A percentile compares a stretch with the other conserved stretches of the same genome.
Conservation (phyloP, 2,113 vertebrate species). For the Carettochelys insculpta region DNA sequence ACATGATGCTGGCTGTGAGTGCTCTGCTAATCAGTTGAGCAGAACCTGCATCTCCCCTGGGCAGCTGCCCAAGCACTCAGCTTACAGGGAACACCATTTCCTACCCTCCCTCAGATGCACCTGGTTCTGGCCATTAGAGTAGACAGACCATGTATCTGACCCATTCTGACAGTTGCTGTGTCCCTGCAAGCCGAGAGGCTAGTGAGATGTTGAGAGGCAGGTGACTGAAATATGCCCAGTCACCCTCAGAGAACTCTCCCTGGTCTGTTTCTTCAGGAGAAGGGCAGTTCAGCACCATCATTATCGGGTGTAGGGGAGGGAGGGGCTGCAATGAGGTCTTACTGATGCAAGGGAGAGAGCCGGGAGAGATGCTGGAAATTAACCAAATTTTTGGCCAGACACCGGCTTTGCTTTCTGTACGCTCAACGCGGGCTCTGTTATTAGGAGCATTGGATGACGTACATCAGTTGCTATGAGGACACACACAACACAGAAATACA, state of each 20-base stretch:
- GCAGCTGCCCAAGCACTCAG: too few species aligned
- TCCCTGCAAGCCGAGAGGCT: fast-evolving
- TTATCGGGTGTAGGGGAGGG: not conserved
- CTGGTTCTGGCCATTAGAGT: not conserved
- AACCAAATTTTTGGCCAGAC: not conserved
- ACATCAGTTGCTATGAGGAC: not conserved
- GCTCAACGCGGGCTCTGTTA: not conserved
- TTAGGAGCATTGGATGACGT: not conserved
- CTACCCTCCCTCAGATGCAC: not conserved
- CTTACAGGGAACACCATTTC: too few species aligned
- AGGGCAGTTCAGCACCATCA: not conserved
- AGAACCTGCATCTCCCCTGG: too few species aligned
- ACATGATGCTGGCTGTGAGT: too few species aligned
- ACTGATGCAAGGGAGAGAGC: not conserved
- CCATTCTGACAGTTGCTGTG: not conserved
- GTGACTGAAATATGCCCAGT: not conserved
- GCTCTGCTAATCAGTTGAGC: too few species aligned
- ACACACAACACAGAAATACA: not conserved
- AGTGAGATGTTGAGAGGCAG: not conserved
- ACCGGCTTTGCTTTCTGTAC: not conserved
- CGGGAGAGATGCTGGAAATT: not conserved
- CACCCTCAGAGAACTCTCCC: not conserved
- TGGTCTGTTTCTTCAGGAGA: not conserved
- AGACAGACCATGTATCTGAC: not conserved
- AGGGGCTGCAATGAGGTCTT: not conserved